Percentiles rank a stretch among this genome's conserved stretches.
phyloP scores from a whole-genome alignment of 2,113 vertebrate genomes.

The Lethenteron camtschaticum region DNA sequence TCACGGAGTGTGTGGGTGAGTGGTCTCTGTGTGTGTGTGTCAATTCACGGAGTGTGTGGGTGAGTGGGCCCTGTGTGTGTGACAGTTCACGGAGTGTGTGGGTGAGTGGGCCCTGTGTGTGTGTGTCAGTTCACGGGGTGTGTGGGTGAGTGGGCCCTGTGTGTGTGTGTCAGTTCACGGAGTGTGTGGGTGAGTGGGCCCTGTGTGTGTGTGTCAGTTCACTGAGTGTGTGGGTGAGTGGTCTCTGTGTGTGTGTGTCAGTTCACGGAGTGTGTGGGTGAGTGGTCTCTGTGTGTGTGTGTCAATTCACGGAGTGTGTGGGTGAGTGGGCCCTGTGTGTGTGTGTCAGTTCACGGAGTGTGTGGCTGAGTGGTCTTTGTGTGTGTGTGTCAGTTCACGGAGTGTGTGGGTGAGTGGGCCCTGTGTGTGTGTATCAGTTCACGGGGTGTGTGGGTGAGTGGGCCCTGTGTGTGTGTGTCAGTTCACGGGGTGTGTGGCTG shows the following conservation, averaged over 20 bases:
- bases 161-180: conserved; percentile 11
- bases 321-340: too few relatives aligned
- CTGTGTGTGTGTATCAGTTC: conserved; percentile 41
- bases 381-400: conserved; percentile 11
- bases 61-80: too few relatives aligned
- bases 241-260: too few relatives aligned
- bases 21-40: not conserved
- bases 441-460: conserved; percentile 56
- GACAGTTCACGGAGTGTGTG: too few relatives aligned
- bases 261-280: not conserved
- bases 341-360: too few relatives aligned
- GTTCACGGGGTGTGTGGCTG: not conserved
- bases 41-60: too few relatives aligned
- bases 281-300: conserved; percentile 17
- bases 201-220: too few relatives aligned
- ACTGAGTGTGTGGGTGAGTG: too few relatives aligned
- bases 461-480: conserved; percentile 37
- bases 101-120: too few relatives aligned
- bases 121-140: conserved; percentile 46
- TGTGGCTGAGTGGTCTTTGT: conserved; percentile 44
- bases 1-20: not conserved
- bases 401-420: not conserved
- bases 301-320: conserved; percentile 57
- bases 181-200: not conserved
- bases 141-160: conserved; percentile 73